Evolutionary conservation across 2,797 vertebrate species (phyloP).

Genomic region (Monodelphis domestica): DNA sequence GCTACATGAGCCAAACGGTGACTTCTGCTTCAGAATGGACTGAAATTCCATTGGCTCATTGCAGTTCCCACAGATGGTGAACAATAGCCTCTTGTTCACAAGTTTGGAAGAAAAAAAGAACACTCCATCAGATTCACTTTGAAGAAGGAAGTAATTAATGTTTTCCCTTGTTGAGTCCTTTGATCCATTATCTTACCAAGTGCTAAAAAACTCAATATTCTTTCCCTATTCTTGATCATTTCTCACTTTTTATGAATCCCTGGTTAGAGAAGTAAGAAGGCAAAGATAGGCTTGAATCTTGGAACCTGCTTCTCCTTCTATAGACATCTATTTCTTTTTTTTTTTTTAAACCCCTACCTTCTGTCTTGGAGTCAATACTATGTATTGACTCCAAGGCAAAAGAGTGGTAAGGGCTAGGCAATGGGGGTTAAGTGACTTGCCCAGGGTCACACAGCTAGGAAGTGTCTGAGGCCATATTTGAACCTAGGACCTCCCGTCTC

Average conservation of each 20-base stretch:
- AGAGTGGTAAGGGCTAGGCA: no score
- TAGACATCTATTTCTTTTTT: background rate
- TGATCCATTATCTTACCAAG: constrained; percentile 77
- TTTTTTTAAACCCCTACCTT: no score
- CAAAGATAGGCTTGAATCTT: background rate
- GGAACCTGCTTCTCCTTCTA: constrained; percentile 2
- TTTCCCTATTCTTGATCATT: constrained; percentile 76
- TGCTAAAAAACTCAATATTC: constrained; percentile 61
- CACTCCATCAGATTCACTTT: constrained; percentile 79
- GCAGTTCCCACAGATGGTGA: constrained; percentile 72
- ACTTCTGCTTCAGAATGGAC: constrained; percentile 64
- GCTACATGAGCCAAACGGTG: constrained; percentile 53
- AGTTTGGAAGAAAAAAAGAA: constrained; percentile 74
- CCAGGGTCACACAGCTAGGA: no score
- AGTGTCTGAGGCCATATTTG: no score
- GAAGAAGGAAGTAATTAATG: constrained; percentile 73
- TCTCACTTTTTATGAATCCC: constrained; percentile 62
- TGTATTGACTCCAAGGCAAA: no score
- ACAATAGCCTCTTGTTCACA: constrained; percentile 74
- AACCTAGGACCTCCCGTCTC: no score
- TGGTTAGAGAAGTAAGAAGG: constrained; percentile 36
- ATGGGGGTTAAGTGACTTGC: no score
- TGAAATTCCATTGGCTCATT: constrained; percentile 61
- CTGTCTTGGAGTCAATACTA: no score
- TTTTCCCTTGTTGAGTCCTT: constrained; percentile 78